Conservation (phyloP, 2,113 vertebrate species). For the Eulemur rufifrons region DNA sequence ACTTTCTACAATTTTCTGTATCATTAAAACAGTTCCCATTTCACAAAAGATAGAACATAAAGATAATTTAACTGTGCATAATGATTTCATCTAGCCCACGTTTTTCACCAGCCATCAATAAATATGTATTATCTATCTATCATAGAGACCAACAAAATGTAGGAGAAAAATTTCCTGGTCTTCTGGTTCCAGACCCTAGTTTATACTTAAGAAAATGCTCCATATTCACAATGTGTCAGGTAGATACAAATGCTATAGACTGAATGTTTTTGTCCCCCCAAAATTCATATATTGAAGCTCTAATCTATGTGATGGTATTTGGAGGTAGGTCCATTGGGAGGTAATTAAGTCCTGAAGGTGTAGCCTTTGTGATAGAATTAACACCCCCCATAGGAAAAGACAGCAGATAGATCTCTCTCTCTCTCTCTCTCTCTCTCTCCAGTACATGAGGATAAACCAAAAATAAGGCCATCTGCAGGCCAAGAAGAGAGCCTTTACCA, state of each 20-base stretch:
- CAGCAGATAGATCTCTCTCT: not conserved
- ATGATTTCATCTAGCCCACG: not conserved
- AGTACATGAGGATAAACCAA: not conserved
- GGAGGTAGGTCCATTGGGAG: not conserved
- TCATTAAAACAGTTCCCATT: not conserved
- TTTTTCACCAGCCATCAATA: not conserved
- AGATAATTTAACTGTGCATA: not conserved
- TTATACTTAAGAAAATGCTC: not conserved
- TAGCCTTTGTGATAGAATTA: not conserved
- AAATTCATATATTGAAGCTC: not conserved
- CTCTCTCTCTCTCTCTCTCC: not conserved
- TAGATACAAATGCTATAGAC: not conserved
- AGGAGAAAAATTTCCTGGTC: not conserved
- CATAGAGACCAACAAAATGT: not conserved
- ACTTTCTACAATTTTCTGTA: not conserved
- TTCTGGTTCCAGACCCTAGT: not conserved
- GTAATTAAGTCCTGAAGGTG: not conserved
- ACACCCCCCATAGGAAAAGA: not conserved
- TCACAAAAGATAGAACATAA: not conserved
- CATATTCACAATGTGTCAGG: not conserved
- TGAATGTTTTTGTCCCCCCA: not conserved
- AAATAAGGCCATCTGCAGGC: not conserved
- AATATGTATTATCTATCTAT: not conserved
- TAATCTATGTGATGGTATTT: not conserved
- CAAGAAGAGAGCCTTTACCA: not conserved